Base-by-base conservation (phyloP, 2,797 vertebrate species). In the Channallabes apus region DNA sequence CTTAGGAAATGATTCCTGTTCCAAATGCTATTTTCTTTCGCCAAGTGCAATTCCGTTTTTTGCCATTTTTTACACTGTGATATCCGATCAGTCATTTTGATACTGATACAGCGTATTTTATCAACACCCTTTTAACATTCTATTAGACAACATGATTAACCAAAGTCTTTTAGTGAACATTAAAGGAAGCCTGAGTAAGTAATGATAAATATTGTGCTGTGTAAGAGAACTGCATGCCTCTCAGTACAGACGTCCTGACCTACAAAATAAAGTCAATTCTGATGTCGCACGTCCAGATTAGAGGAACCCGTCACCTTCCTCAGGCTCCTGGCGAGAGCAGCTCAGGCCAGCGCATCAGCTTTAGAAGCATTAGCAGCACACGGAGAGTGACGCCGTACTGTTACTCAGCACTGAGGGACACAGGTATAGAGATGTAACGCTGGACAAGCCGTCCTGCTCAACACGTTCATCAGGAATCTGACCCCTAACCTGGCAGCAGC, bases 341-440 rank as follows among this genome's bases (percentile, higher is more conserved):
- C 22, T 79, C 35, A 38, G 76, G 32, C 32, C 35, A 9, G 3
- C 3, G 12, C 59, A 41, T 38, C 35, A 17, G 59, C 77, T 62
- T 41, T 64, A 38, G 3, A 24, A 11, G 27, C 20, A n/a, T 78
- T 61, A 78, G 76, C 32, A 38, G 56, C 5, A 6, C 29, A 59
- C 1, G 1, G 29, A 38, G 29, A 29, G 27, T 59, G 75, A 78
- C 76, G 5, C n/a, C n/a, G n/a, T 35, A n/a, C 35, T n/a, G 59
- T 41, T 14, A n/a, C 77, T 62, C 77, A 41, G 84, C 76, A 82
- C 82, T 89, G 15, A 79, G 22, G 9, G 71, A 79, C 14, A 77
- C 20, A 78, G 71, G 67, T 69, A 85, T 71, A 83, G 68, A 84
- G 84, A 87, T 73, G 81, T 87, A 82, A 69, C 0, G 12, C 11